Base-by-base conservation (phyloP, 2,113 vertebrate species). In the Strigops habroptila region DNA sequence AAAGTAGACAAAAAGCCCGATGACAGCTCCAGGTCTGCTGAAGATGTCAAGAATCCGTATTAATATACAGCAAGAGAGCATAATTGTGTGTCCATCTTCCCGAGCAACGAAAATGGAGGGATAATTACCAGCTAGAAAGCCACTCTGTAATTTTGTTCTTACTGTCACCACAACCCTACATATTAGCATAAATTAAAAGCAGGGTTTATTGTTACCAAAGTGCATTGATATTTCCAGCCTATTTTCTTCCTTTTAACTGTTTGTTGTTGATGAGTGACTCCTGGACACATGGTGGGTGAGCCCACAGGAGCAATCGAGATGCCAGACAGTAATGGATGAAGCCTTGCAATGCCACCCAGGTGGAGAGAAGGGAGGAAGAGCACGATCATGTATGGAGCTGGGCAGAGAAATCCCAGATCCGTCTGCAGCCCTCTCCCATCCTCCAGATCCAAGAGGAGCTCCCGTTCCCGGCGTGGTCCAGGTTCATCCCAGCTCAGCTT, bases 11-110 rank as follows among this genome's bases (percentile, higher is more conserved):
- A 99, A 99, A 99, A 98, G 98, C 98, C 98, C 98, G 98, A 99
- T 99, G 99, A 99, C 99, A 99, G 99, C 99, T 99, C 99, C 97
- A 98, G 99, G 99, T 99, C 99, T 99, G 98, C 98, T 99, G 98
- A 99, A 99, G 99, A 99, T 99, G 99, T 99, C 99, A 99, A 99
- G 99, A 99, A 99, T 99, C 99, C 98, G 99, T 99, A 99, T 99
- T 99, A 99, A 99, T 99, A 99, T 99, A 99, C 99, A 99, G 99
- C 99, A 99, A 99, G 99, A 99, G 99, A 99, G 98, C 98, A 98
- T 99, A 99, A 99, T 99, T 99, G 99, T 99, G 98, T 99, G 99
- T 99, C 99, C 99, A 99, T 99, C 98, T 98, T 98, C 98, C 98
- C 96, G 95, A 98, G 98, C 98, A 98, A 98, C 97, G 97, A 98